Percentiles rank a stretch among this genome's conserved stretches.
Conservation (phyloP, 2,888 invertebrate species). For the Phasia obesa region DNA sequence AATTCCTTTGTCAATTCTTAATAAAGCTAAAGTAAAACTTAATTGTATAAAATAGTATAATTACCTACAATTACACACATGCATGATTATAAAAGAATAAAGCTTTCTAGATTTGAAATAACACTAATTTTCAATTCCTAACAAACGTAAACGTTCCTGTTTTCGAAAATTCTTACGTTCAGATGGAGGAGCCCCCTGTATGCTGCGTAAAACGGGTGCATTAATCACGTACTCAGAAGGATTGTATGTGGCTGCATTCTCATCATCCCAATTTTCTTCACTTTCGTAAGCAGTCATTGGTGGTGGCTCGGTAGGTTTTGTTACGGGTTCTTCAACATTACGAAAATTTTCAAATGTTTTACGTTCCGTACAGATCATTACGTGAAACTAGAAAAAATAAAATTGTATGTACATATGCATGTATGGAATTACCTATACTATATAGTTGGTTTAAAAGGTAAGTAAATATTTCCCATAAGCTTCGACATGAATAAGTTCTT, state of each 20-base stretch:
- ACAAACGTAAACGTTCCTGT: constrained; percentile 71
- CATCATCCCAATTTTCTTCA: constrained; percentile 74
- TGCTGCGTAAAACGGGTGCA: constrained; percentile 72
- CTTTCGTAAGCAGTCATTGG: constrained; percentile 57
- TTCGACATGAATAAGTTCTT: too few relatives aligned
- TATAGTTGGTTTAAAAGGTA: too few relatives aligned
- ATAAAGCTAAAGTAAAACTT: too few relatives aligned
- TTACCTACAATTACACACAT: too few relatives aligned
- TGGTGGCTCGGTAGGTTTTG: constrained; percentile 48
- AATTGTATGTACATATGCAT: background rate
- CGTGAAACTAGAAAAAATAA: constrained; percentile 71
- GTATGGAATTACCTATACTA: too few relatives aligned
- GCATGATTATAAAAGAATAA: background rate
- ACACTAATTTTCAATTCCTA: constrained; percentile 36
- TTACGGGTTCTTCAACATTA: constrained; percentile 34
- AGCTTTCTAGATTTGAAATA: background rate
- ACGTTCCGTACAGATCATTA: constrained; percentile 71
- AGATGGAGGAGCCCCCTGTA: constrained; percentile 72
- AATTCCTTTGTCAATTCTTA: too few relatives aligned
- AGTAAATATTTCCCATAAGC: too few relatives aligned
- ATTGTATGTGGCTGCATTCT: constrained; percentile 72
- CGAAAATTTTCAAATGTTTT: constrained; percentile 69
- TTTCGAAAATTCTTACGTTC: constrained; percentile 72
- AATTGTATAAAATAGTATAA: too few relatives aligned
- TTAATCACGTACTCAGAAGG: constrained; percentile 69